Percentiles rank a stretch among this genome's conserved stretches.
phyloP scores from a whole-genome alignment of 2,888 invertebrate species.

The Trichopria drosophilae region DNA sequence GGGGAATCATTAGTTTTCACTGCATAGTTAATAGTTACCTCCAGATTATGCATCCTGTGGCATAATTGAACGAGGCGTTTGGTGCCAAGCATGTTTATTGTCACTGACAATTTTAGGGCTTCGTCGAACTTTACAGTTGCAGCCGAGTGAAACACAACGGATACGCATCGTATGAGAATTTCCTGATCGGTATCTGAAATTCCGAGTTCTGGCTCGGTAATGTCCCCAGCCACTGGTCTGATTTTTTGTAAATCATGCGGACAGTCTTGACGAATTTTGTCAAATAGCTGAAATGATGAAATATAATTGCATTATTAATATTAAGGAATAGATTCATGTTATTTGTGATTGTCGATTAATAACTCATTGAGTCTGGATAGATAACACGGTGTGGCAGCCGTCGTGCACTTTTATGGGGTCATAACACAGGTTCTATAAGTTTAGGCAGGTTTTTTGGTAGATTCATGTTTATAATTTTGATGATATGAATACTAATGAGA shows the following conservation, averaged over 20 bases:
- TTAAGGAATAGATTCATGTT: too few relatives aligned
- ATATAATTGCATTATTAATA: too few relatives aligned
- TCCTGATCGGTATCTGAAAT: conserved; percentile 62
- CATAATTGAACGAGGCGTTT: conserved; percentile 71
- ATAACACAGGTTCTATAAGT: too few relatives aligned
- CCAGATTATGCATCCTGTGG: conserved; percentile 69
- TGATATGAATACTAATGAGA: too few relatives aligned
- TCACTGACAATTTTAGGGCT: conserved; percentile 70
- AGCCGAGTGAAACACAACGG: conserved; percentile 80
- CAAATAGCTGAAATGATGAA: conserved; percentile 63
- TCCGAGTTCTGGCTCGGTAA: conserved; percentile 65
- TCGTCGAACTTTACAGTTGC: conserved; percentile 84
- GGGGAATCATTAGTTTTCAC: too few relatives aligned
- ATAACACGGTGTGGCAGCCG: too few relatives aligned
- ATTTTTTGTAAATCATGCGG: conserved; percentile 68
- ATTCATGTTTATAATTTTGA: too few relatives aligned
- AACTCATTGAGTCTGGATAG: too few relatives aligned
- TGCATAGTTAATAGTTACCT: too few relatives aligned
- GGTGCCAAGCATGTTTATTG: conserved; percentile 77
- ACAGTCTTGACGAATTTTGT: conserved; percentile 62
- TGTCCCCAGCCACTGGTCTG: conserved; percentile 67
- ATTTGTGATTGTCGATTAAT: too few relatives aligned
- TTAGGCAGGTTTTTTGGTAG: too few relatives aligned
- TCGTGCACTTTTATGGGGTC: too few relatives aligned
- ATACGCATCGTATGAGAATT: conserved; percentile 64